A percentile compares a stretch with the other conserved stretches of the same genome.
Evolutionary conservation across 2,797 vertebrate genomes (phyloP).

Genomic region (Ptychobarbus kaznakovi): DNA sequence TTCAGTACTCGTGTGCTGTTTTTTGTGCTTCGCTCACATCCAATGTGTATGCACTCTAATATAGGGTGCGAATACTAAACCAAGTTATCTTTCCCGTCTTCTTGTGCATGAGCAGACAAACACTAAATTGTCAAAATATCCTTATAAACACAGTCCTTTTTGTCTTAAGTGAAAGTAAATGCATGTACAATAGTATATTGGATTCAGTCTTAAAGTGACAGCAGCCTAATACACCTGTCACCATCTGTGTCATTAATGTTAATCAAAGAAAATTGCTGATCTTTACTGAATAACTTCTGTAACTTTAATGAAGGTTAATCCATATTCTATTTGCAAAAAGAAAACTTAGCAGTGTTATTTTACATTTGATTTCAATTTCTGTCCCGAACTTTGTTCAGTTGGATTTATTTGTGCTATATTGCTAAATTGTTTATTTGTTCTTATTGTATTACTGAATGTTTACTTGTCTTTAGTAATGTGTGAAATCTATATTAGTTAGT

Average conservation of each 20-base stretch:
- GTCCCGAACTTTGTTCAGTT: background rate
- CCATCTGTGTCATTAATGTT: background rate
- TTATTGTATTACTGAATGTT: too few species aligned
- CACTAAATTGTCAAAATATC: background rate
- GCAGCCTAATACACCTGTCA: background rate
- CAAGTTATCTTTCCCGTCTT: too few species aligned
- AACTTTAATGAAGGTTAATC: background rate
- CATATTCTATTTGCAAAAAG: background rate
- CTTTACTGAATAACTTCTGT: background rate
- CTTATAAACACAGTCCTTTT: background rate
- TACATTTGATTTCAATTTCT: background rate
- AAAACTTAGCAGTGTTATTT: background rate
- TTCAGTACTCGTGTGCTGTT: too few species aligned
- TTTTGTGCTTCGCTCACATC: too few species aligned
- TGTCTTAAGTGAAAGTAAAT: background rate
- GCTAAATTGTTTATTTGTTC: too few species aligned
- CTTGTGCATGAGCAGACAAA: background rate
- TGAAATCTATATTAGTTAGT: too few species aligned
- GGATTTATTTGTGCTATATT: background rate
- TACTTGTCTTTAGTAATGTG: too few species aligned
- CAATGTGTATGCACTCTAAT: too few species aligned
- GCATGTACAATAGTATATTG: background rate
- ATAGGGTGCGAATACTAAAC: too few species aligned
- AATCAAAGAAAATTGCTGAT: background rate
- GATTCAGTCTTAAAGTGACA: slow-evolving; percentile 1